Evolutionary conservation across 2,113 vertebrate genomes (phyloP).

Genomic region (Siniperca knerii): DNA sequence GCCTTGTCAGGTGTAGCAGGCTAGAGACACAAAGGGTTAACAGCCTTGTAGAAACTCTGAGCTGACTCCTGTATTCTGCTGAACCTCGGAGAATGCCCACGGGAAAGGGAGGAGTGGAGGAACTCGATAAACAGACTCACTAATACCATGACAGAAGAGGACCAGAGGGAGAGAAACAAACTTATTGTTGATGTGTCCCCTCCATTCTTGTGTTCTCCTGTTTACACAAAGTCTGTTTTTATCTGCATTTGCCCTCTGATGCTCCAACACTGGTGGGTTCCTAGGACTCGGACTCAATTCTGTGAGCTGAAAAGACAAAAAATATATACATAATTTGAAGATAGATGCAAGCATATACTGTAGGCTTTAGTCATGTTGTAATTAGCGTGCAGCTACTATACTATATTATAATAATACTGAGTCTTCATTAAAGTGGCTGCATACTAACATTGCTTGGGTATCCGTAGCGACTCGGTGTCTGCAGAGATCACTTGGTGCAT

Average conservation of each 20-base stretch:
- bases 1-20: conserved; percentile 35
- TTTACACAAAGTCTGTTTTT: conserved; percentile 46
- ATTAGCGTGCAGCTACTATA: conserved; percentile 6
- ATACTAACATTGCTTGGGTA: conserved; percentile 98
- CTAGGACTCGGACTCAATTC: conserved; percentile 91
- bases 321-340: not conserved
- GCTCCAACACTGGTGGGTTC: conserved; percentile 30
- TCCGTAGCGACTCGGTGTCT: conserved; percentile 92
- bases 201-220: conserved; percentile 41
- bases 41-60: conserved; percentile 32
- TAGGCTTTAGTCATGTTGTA: conserved; percentile 2
- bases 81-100: conserved; percentile 29
- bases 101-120: conserved; percentile 50
- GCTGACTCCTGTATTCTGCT: conserved; percentile 43
- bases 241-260: conserved; percentile 36
- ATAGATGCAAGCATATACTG: not conserved
- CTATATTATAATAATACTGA: not conserved
- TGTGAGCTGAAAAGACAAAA: conserved; percentile 89
- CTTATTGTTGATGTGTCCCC: conserved; percentile 35
- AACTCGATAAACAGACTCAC: conserved; percentile 53
- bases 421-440: conserved; percentile 1
- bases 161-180: conserved; percentile 29
- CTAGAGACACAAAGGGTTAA: conserved; percentile 36
- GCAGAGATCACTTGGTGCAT: conserved; percentile 94
- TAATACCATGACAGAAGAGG: conserved; percentile 56